These are phyloP conservation scores for Geotria australis DNA, from an alignment of 2,797 vertebrate genomes.

Conservation along the genomic window DNA sequence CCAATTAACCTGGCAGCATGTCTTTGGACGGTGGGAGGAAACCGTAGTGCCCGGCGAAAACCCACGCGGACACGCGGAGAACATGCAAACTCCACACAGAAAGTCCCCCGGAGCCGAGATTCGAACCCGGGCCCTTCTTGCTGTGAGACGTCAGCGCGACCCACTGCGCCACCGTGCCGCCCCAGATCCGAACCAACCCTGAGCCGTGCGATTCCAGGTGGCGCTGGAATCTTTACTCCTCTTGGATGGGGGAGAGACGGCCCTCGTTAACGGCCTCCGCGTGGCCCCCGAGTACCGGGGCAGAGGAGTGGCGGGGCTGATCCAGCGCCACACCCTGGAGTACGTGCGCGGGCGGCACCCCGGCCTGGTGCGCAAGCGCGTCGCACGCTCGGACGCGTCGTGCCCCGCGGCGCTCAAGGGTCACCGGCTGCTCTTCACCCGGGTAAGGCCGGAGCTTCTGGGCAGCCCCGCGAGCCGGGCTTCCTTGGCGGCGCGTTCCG, in stretches of 20 bases:
- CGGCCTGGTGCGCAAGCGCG: slow-evolving; percentile 4
- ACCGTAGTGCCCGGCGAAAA: no score
- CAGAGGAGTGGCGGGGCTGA: slow-evolving; percentile 5
- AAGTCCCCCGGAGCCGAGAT: no score
- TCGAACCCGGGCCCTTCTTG: no score
- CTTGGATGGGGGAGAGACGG: slow-evolving; percentile 6
- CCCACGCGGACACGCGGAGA: no score
- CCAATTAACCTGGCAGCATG: no score
- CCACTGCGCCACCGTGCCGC: no score
- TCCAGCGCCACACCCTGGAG: slow-evolving; percentile 4
- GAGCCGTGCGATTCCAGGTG: slow-evolving; percentile 3
- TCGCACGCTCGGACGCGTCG: slow-evolving; percentile 3
- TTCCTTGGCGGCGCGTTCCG: neutral
- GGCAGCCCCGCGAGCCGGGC: no score
- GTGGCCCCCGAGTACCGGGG: slow-evolving; percentile 7
- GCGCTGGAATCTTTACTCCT: slow-evolving; percentile 7
- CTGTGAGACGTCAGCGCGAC: no score
- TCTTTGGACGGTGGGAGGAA: no score
- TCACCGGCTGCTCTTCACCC: slow-evolving; percentile 4
- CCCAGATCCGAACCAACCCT: no score
- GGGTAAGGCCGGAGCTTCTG: slow-evolving; percentile 2
- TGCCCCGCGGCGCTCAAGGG: slow-evolving; percentile 6
- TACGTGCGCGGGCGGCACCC: slow-evolving; percentile 7
- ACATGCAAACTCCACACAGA: no score
- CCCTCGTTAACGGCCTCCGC: slow-evolving; percentile 7